Base-by-base conservation (phyloP, 2,888 invertebrate species). In the Cosmia trapezina region DNA sequence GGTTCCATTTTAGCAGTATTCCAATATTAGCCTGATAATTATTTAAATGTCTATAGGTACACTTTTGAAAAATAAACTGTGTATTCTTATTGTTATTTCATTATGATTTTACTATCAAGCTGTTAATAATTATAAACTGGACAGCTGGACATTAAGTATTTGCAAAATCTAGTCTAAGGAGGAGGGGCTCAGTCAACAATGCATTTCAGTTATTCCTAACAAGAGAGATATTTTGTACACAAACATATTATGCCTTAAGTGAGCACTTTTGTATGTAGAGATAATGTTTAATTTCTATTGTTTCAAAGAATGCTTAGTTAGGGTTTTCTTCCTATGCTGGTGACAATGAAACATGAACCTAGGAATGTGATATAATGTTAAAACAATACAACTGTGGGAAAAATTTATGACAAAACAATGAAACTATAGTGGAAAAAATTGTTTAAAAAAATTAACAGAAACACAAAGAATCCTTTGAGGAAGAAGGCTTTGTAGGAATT, bases 331-430 rank as follows among this genome's bases (percentile, higher is more conserved):
- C 19, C 4, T 28, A 12, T 12, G 33, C 12, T 45, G 9, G 57
- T 69, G 72, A 65, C 80, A 80, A 73, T 80, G 62, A 61, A 45
- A 60, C 54, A 43, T 77, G 28, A 72, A 14, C n/a, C n/a, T n/a
- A n/a, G n/a, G 12, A 70, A 79, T 12, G 66, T n/a, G 41, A 62
- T 43, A 49, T 28, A 37, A 37, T 83, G 64, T 70, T 68, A 41
- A 53, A 75, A 73, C 63, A 73, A 76, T 22, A 69, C 47, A 81
- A 78, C 28, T 49, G 71, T 81, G 81, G 63, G 75, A n/a, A 83
- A 78, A 57, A n/a, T 51, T 61, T 37, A 70, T 49, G 33, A 33
- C 4, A 33, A 33, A 33, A 33, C 33, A 33, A 33, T 33, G 33
- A 33, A 56, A 57, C 14, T 53, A 28, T 14, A 43, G 28, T 41